Evolutionary conservation across 2,797 vertebrate genomes (phyloP), one percentile per base, ranked within the genome.

Genomic region (Sebastes wilsoni): DNA sequence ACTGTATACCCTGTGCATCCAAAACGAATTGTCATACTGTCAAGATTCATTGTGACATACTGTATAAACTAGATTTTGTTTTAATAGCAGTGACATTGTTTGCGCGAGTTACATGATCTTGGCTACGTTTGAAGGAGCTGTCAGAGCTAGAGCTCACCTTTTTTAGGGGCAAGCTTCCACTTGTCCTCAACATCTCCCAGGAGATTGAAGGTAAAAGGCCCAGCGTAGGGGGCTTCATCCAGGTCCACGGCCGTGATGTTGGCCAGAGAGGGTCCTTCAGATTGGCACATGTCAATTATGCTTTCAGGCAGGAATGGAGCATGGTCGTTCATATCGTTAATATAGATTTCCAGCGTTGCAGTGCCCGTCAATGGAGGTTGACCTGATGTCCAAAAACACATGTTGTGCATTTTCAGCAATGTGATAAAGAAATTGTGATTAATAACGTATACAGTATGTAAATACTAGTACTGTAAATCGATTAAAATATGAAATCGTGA

Each of bases 171-270:
- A 8, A 96, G 4, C n/a, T 22, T 94, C 94, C 96, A 94, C 28
- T 79, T 92, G 11, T 80, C 89, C 60, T 90, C 93, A 80, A 36
- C 92, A 3, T 60, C 5, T 6, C 8, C 95, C 1, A 75, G 71
- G 8, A 96, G 91, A 34, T 84, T 85, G 46, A 94, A 95, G 13
- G 2, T 22, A 72, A 95, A 96, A 28, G 96, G 96, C 16, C 91
- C 94, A 12, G 83, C 46, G 28, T 84, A 93, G 14, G 94, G 94
- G 0, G 73, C 16, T 5, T 49, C 61, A 49, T 95, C 95, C 22
- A 34, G 61, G 74, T 96, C 95, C 1, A 49, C 13, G 5, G 79
- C 92, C 8, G 82, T 79, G 54, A 95, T 83, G 10, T 76, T 90
- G 42, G 77, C 52, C 36, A 30, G 1, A 2, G 84, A 85, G 3